Evolutionary conservation across 92 coral and sea anemone species (phyloP), one percentile per base, ranked within the genome.

Genomic region (Meandrina meandrites): DNA sequence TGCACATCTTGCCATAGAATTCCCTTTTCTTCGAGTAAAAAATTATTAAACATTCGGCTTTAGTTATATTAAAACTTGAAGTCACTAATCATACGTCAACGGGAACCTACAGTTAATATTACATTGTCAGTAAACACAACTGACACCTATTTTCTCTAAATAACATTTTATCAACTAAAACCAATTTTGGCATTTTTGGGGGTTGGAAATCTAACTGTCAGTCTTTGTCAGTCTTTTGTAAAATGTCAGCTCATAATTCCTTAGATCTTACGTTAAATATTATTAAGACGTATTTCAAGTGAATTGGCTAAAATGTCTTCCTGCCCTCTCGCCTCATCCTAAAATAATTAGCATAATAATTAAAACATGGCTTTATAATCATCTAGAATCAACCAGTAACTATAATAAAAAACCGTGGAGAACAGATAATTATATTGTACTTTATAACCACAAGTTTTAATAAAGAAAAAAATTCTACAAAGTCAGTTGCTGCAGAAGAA

Each of bases 281-380:
- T 48, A 48, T 48, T 7, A 48, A 48, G 53, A 48, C 53, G 53
- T 48, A 4, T 12, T 48, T 48, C 14, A 30, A 27, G 35, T 27
- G 70, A 72, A n/a, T 37, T 21, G 76, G 19, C n/a, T n/a, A 34
- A 30, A 70, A 72, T 72, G 48, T 35, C 40, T 72, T 40, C 76
- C 18, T 73, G 71, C 16, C 35, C 71, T 27, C 35, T 66, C 34
- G 12, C n/a, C 1, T 37, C 48, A 16, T 3, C 78, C 50, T 73
- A 13, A 73, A 73, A 37, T 71, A 22, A 73, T 73, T 73, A 35
- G 3, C 78, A 73, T 73, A 73, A 72, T 50, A 72, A 73, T 73
- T 8, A 36, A 73, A 36, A 37, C 48, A 8, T 34, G 78, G 78
- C 51, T 73, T 73, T 19, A 35, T 37, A 73, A 73, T 73, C 27